Percentiles rank a stretch among this genome's conserved stretches.
Evolutionary conservation across 1,140 invertebrate genomes (phyloP).

Genomic region (Lordiphosa clarofinis): DNA sequence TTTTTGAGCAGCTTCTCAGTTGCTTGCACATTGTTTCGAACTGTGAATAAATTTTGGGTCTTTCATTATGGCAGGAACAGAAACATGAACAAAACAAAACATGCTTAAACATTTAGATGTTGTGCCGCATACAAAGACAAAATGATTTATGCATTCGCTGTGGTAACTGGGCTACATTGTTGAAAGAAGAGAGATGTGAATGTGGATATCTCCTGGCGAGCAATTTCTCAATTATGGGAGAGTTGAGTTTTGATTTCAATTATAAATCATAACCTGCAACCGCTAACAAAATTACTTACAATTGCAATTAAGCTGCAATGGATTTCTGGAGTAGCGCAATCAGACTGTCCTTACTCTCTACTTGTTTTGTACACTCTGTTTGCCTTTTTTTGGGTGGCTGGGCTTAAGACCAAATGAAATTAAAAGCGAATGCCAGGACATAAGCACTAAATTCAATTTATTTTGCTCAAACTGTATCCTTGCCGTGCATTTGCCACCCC

Average conservation of each 20-base stretch:
- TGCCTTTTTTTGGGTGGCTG: slow-evolving; percentile 34
- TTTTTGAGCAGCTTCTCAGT: slow-evolving; percentile 34
- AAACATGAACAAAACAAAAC: slow-evolving; percentile 38
- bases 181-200: slow-evolving; percentile 35
- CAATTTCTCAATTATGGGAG: background rate
- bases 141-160: slow-evolving; percentile 63
- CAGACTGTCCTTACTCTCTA: slow-evolving; percentile 31
- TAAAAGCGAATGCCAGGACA: slow-evolving; percentile 71
- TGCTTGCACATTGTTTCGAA: slow-evolving; percentile 48
- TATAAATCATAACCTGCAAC: slow-evolving; percentile 38
- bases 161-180: slow-evolving; percentile 65
- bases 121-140: slow-evolving; percentile 35
- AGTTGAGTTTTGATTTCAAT: slow-evolving; percentile 23
- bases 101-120: slow-evolving; percentile 60
- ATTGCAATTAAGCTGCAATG: slow-evolving; percentile 35
- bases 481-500: slow-evolving; percentile 25
- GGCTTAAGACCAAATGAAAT: slow-evolving; percentile 67
- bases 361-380: slow-evolving; percentile 7
- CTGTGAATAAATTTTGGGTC: slow-evolving; percentile 37
- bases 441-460: slow-evolving; percentile 76
- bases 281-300: slow-evolving; percentile 36
- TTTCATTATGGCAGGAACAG: slow-evolving; percentile 43
- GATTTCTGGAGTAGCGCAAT: slow-evolving; percentile 41
- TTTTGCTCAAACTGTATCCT: slow-evolving; percentile 55
- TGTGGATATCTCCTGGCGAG: background rate